Evolutionary conservation across 2,888 invertebrate species (phyloP).

Genomic region (Pheosia tremula): DNA sequence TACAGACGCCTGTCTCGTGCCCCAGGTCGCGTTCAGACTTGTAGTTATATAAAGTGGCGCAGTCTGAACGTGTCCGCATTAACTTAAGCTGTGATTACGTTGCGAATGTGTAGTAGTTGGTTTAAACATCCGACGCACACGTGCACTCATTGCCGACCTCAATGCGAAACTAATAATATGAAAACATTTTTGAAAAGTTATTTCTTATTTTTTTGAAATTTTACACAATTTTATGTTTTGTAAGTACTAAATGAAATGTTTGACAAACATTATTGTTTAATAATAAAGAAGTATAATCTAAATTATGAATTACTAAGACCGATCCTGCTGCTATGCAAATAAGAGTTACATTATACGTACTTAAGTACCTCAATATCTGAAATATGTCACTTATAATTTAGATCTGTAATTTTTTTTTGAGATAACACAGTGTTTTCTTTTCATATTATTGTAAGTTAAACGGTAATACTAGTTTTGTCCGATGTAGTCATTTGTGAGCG

Average conservation of each 20-base stretch:
- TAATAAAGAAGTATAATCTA: slow-evolving; percentile 21
- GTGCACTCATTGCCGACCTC: slow-evolving; percentile 42
- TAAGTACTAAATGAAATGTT: slow-evolving; percentile 15
- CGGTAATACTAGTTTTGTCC: not conserved
- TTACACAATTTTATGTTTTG: slow-evolving; percentile 45
- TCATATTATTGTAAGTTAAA: no score
- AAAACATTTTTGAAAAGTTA: slow-evolving; percentile 46
- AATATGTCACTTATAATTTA: no score
- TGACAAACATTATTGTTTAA: slow-evolving; percentile 15
- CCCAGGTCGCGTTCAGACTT: not conserved
- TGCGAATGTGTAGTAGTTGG: slow-evolving; percentile 23
- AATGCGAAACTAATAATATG: slow-evolving; percentile 35
- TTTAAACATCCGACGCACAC: slow-evolving; percentile 25
- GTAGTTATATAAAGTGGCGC: slow-evolving; percentile 2
- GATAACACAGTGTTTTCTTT: no score
- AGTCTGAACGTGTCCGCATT: slow-evolving; percentile 13
- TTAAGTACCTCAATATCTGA: no score
- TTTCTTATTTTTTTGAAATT: slow-evolving; percentile 54
- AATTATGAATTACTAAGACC: slow-evolving; percentile 32
- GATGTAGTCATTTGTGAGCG: not conserved
- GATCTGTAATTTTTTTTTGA: no score
- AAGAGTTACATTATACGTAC: not conserved
- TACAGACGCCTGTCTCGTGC: slow-evolving; percentile 7
- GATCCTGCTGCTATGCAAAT: not conserved
- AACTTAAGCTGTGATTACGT: slow-evolving; percentile 41